Base-by-base conservation (phyloP, 2,113 vertebrate genomes). In the Trogon melanurus region DNA sequence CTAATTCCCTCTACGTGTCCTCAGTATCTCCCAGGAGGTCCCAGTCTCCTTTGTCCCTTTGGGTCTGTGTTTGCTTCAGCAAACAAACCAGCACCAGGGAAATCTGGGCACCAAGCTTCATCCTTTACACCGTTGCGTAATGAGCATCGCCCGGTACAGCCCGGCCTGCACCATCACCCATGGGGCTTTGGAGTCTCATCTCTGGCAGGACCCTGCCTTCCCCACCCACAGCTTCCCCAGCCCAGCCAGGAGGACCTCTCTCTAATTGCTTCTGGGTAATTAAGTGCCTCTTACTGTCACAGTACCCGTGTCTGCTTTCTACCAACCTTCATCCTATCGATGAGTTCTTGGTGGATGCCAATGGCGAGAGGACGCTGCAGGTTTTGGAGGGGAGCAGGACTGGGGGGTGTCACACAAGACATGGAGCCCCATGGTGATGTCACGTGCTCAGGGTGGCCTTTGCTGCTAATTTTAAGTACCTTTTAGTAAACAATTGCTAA, bases 171-270 rank as follows among this genome's bases (percentile, higher is more conserved):
- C 75, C 26, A 21, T 19, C 92, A 66, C 26, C 15, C 47, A 13
- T 0, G 12, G 2, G 26, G 13, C 13, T 41, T n/a, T 0, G 0
- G 29, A 45, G 30, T 47, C 38, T 6, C 36, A 50, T 3, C 25
- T 57, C 48, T 48, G 54, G 8, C 73, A 71, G 29, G 41, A 71
- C 16, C 22, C 36, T 32, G n/a, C 18, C 47, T 5, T 5, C 51
- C 57, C 62, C 41, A 56, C 41, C 60, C 16, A 12, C 45, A 0
- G 1, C 20, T 14, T 23, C 58, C 58, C 53, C 38, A 48, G 78
- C 8, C 8, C 29, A 54, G 30, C 19, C 30, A 83, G 44, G 47
- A 69, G 45, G 16, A 91, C 25, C 19, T 57, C 64, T n/a, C 25
- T 36, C 13, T 29, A 62, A 86, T 80, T 85, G 79, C 30, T 50